Base-by-base conservation (phyloP, 2,797 vertebrate species). In the Ctenopoma kingsleyae region DNA sequence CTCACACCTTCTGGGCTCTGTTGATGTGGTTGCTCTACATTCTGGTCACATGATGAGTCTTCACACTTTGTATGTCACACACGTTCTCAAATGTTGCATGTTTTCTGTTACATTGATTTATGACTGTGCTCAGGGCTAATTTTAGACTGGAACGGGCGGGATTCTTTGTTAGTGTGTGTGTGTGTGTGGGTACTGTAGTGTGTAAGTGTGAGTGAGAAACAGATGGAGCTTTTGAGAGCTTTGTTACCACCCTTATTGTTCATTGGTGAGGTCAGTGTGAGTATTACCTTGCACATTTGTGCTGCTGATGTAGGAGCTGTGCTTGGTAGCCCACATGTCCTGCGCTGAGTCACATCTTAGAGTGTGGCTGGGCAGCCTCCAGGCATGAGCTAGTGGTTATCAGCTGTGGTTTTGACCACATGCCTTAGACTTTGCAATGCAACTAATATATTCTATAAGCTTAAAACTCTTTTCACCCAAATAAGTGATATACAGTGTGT, bases 81-180 rank as follows among this genome's bases (percentile, higher is more conserved):
- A 75, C 74, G 60, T 23, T 12, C 65, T 44, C 17, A 51, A 11
- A 47, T 52, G 58, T 81, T 85, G 38, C 72, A 55, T 83, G 71
- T 78, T 83, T 68, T 67, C 63, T 51, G 48, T 76, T 76, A 43
- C 81, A 67, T 27, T 87, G 90, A 89, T 91, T 88, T 87, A 90
- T 88, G 74, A 62, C 55, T 67, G 57, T n/a, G 44, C 57, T 71
- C 9, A 1, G 16, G 67, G 47, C 71, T 90, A 88, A 90, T 88
- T 91, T 88, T 87, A 87, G 88, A 72, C 52, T 30, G 1, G 12
- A 56, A 57, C 52, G 3, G 3, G 53, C 63, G 71, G 75, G 59
- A 67, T 48, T 57, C 66, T 69, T 68, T 41, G 69, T 80, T 47
- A 23, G 41, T 65, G 70, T 72, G 81, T 65, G 74, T 58, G 65